phyloP scores from a whole-genome alignment of 2,888 invertebrate genomes.

The Lasioglossum vierecki region DNA sequence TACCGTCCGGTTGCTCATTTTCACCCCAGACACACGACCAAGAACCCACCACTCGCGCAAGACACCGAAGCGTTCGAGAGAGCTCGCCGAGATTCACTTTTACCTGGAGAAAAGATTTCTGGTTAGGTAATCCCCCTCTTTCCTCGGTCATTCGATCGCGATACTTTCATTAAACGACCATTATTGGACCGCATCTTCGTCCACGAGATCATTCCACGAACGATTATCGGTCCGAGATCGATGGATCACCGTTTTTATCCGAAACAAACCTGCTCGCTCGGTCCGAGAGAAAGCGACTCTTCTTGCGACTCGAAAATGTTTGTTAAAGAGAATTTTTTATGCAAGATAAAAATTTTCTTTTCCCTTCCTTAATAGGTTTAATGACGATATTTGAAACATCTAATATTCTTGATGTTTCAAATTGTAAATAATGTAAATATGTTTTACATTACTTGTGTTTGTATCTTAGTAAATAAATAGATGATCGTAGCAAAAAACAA shows the following conservation, averaged over 20 bases:
- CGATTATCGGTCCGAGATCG: neutral
- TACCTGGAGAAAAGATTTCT: slow-evolving; percentile 58
- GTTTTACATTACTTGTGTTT: neutral
- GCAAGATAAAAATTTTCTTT: neutral
- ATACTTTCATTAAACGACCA: slow-evolving; percentile 50
- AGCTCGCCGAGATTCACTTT: slow-evolving; percentile 59
- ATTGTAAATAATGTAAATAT: too few species aligned
- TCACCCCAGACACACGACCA: slow-evolving; percentile 42
- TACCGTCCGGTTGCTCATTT: slow-evolving; percentile 64
- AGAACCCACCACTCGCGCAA: slow-evolving; percentile 24
- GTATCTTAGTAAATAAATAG: too few species aligned
- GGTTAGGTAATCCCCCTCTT: slow-evolving; percentile 59
- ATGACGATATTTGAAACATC: too few species aligned
- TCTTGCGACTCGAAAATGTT: neutral
- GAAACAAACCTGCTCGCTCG: neutral
- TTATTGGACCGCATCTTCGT: slow-evolving; percentile 27
- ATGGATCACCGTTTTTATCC: neutral
- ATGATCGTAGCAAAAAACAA: too few species aligned
- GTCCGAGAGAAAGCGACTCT: neutral
- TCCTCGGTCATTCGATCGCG: slow-evolving; percentile 51
- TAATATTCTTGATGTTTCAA: neutral
- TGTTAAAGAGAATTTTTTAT: neutral
- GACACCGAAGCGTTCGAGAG: slow-evolving; percentile 9
- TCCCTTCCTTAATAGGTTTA: neutral
- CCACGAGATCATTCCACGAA: neutral